Base-by-base conservation (phyloP, 2,113 vertebrate genomes). In the Oostethus manadensis region DNA sequence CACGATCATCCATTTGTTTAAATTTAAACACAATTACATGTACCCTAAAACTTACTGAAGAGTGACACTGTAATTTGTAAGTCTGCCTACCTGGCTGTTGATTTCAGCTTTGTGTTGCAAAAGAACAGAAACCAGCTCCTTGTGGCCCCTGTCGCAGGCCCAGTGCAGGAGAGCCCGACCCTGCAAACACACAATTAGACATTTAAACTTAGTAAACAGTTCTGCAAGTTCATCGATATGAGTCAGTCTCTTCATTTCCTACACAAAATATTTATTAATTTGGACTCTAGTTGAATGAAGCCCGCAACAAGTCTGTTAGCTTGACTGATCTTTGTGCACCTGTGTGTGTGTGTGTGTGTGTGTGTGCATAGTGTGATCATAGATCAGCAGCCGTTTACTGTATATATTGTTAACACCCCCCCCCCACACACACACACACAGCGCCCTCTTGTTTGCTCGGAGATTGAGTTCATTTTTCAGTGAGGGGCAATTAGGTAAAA, bases 111-210 rank as follows among this genome's bases (percentile, higher is more conserved):
- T 89, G 5, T 92, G 87, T 35, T 94, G 88, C 18, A 98, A 84
- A 61, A 99, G 86, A 21, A 93, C 76, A n/a, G 91, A 92, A 64
- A 95, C 95, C 73, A 98, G 85, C 40, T 99, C 94, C 78, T 94
- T 94, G 82, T 97, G 97, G 76, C 97, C 97, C 87, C 97, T 87
- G 77, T 99, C 96, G 57, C 96, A 97, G 0, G 95, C 93, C 96
- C 97, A 99, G 69, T 98, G 96, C 47, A 99, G 90, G 22, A 98
- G 89, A 51, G 92, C 88, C 68, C 95, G 90, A 15, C 96, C 95
- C 97, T 99, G 79, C 76, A 74, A 29, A 45, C 64, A 74, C 15
- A 65, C 50, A 65, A 10, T 56, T 42, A 42, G 38, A 42, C 38
- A 4, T 42, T 42, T 14, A 14, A 42, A 42, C 38, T 13, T 4